phyloP scores from a whole-genome alignment of 2,797 vertebrate species.

The Erpetoichthys calabaricus region DNA sequence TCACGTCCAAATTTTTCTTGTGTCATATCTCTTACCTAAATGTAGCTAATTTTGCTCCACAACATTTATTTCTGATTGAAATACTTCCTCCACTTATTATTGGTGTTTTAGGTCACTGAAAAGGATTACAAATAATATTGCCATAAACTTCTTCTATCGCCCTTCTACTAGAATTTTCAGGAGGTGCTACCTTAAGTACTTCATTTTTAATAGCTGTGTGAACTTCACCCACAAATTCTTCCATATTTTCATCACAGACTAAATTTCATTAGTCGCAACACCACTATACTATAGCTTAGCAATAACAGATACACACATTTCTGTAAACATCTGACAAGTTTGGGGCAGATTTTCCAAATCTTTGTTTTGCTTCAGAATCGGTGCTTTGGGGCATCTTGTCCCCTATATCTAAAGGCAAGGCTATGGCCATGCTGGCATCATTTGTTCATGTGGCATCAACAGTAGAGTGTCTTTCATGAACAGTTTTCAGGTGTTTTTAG shows the following conservation, averaged over 20 bases:
- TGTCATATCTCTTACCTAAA: constrained; percentile 17
- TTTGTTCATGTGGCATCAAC: no score
- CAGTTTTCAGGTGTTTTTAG: no score
- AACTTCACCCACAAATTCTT: constrained; percentile 14
- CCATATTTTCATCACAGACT: constrained; percentile 15
- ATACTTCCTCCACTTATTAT: constrained; percentile 14
- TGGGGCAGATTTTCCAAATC: no score
- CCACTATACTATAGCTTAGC: constrained; percentile 12
- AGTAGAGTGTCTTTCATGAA: no score
- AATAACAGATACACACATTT: constrained; percentile 15
- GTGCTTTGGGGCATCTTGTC: no score
- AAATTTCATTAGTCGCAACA: constrained; percentile 13
- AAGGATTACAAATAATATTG: constrained; percentile 6
- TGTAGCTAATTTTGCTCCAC: constrained; percentile 10
- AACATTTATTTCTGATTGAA: constrained; percentile 15
- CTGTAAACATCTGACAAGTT: no score
- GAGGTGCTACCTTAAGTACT: constrained; percentile 2
- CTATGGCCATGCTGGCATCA: no score
- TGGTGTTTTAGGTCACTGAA: constrained; percentile 15
- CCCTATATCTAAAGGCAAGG: no score
- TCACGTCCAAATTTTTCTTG: no score
- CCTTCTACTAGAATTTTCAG: constrained; percentile 5
- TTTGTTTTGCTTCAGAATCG: no score
- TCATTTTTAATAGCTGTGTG: constrained; percentile 9
- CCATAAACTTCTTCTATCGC: constrained; percentile 8